Evolutionary conservation across 2,797 vertebrate species (phyloP), one percentile per base, ranked within the genome.

Genomic region (Myotis myotis): DNA sequence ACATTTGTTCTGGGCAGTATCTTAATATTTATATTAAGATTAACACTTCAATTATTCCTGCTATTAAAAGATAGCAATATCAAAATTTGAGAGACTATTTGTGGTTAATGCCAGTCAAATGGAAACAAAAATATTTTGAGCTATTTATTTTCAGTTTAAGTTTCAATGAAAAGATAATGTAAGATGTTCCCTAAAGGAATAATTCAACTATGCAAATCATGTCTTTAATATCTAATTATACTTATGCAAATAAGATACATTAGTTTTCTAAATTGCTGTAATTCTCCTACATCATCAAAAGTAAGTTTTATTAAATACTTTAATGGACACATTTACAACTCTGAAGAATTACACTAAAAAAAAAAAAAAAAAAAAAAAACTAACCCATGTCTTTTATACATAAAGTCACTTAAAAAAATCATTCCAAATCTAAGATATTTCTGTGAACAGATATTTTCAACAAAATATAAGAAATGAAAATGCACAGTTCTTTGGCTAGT

Each of bases 121-220:
- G 51, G 12, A 66, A 84, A 44, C 44, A 60, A 70, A 96, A 85
- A 1, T 71, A 83, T 55, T 92, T 76, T 84, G 53, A 89, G 53
- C 70, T 71, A 88, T 60, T 76, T 93, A 62, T 93, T 84, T 87
- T 92, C 38, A 94, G 53, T 84, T 87, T 92, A n/a, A 94, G 53
- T 76, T 44, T 93, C 62, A 76, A 49, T 23, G 38, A 84, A 92
- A 81, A 89, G 30, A 84, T 53, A 75, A 82, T 76, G 10, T 84
- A 81, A 89, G 12, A 22, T 70, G 93, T 17, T 16, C 17, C 30
- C 25, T 47, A 78, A 62, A 68, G n/a, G 30, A 81, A 90, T 89
- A 91, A 83, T 82, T 87, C 23, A 53, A 68, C 55, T 93, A 84
- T 68, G 36, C 53, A 51, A 94, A 64, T 49, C 33, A 28, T 17